Evolutionary conservation across 2,797 vertebrate species (phyloP).

Genomic region (Sciurus vulgaris): DNA sequence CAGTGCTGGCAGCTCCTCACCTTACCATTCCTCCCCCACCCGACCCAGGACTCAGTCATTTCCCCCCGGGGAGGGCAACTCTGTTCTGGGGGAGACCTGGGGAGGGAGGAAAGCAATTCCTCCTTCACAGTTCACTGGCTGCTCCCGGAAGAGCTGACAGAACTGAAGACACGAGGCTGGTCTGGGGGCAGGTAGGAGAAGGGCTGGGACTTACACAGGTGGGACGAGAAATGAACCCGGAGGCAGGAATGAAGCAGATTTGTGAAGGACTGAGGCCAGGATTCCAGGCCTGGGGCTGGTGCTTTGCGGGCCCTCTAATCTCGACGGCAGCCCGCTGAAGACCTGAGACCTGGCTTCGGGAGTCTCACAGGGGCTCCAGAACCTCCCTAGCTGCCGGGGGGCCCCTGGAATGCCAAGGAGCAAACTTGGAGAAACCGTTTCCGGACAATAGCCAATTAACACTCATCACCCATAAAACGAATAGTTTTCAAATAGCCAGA

Average conservation of each 20-base stretch:
- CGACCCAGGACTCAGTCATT: not conserved
- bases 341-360: too few relatives aligned
- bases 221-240: not conserved
- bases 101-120: not conserved
- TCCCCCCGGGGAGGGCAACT: not conserved
- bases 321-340: not conserved
- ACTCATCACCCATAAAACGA: slow-evolving; percentile 78
- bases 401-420: not conserved
- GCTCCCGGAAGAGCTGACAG: fast-evolving
- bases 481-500: slow-evolving; percentile 78
- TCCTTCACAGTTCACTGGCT: not conserved
- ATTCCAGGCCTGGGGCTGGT: not conserved
- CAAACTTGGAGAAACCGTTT: slow-evolving; percentile 49
- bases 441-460: slow-evolving; percentile 78
- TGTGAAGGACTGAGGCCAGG: fast-evolving
- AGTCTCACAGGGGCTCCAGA: not conserved
- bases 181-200: not conserved
- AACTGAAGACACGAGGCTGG: not conserved
- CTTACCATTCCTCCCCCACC: too few relatives aligned
- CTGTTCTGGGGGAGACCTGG: not conserved
- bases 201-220: not conserved
- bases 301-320: not conserved
- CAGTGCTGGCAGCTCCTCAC: not conserved
- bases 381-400: not conserved
- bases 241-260: not conserved